Conservation (phyloP, 2,797 vertebrate species). For the Odontamblyopus lacepedii region DNA sequence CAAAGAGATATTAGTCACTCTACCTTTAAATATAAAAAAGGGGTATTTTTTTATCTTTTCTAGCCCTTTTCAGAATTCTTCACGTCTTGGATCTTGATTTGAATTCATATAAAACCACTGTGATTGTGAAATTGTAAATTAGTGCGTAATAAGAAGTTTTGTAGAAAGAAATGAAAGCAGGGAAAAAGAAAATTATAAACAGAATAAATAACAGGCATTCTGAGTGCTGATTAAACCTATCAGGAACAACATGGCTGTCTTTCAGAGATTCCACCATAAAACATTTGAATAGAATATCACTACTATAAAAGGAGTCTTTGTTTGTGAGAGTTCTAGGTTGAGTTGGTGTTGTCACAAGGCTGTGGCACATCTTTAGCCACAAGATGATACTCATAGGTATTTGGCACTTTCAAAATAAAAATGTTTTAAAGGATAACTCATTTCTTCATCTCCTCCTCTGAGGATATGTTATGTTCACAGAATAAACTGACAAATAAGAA, state of each 20-base stretch:
- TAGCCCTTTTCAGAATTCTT: conserved; percentile 43
- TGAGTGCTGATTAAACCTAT: conserved; percentile 20
- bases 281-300: conserved; percentile 73
- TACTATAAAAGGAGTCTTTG: conserved; percentile 73
- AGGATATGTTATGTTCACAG: conserved; percentile 45
- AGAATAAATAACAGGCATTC: conserved; percentile 3
- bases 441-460: conserved; percentile 59
- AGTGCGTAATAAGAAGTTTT: not conserved
- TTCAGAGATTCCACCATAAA: conserved; percentile 72
- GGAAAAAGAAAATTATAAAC: conserved; percentile 19
- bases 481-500: conserved; percentile 58
- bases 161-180: conserved; percentile 8
- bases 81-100: conserved; percentile 35
- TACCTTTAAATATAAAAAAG: not conserved
- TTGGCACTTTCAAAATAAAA: conserved; percentile 79
- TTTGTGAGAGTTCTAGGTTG: conserved; percentile 44
- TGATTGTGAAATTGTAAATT: conserved; percentile 5
- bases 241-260: conserved; percentile 67
- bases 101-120: not conserved
- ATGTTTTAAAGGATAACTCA: conserved; percentile 50
- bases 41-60: not conserved
- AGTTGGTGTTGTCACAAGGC: conserved; percentile 64
- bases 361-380: conserved; percentile 65
- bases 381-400: conserved; percentile 66
- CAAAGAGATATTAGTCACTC: not conserved